phyloP scores from a whole-genome alignment of 2,113 vertebrate species.

The Crocuta crocuta region DNA sequence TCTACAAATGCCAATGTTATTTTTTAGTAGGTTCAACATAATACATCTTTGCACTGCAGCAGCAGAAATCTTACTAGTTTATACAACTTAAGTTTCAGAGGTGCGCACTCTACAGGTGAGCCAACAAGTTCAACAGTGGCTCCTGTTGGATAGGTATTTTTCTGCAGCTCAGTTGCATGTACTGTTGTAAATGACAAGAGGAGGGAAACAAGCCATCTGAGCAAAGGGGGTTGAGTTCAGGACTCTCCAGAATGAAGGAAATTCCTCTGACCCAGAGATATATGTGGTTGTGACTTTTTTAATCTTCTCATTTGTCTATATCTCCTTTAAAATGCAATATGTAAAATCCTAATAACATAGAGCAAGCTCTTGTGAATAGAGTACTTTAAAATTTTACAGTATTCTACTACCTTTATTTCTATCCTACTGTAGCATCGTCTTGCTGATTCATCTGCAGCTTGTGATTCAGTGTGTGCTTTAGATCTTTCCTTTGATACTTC shows the following conservation, averaged over 20 bases:
- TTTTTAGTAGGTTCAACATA: not conserved
- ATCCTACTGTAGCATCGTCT: not conserved
- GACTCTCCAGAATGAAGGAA: not conserved
- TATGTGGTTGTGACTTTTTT: not conserved
- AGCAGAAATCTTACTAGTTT: not conserved
- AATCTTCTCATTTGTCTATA: conserved; percentile 21
- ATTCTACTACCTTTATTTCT: not conserved
- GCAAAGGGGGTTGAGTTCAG: not conserved
- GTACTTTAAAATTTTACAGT: conserved; percentile 37
- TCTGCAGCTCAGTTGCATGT: not conserved
- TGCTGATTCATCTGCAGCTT: not conserved
- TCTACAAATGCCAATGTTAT: not conserved
- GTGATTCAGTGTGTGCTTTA: not conserved
- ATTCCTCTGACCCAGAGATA: not conserved
- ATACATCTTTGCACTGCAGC: not conserved
- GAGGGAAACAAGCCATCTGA: not conserved
- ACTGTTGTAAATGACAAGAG: conserved; percentile 30
- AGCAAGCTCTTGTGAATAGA: conserved; percentile 13
- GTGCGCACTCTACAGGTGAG: not conserved
- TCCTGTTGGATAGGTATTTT: not conserved
- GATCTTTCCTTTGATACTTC: not conserved
- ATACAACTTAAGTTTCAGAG: not conserved
- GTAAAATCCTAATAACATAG: conserved; percentile 31
- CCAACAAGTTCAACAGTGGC: not conserved
- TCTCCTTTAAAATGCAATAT: conserved; percentile 22